Base-by-base conservation (phyloP, 1,140 invertebrate species). In the Penaeus japonicus region DNA sequence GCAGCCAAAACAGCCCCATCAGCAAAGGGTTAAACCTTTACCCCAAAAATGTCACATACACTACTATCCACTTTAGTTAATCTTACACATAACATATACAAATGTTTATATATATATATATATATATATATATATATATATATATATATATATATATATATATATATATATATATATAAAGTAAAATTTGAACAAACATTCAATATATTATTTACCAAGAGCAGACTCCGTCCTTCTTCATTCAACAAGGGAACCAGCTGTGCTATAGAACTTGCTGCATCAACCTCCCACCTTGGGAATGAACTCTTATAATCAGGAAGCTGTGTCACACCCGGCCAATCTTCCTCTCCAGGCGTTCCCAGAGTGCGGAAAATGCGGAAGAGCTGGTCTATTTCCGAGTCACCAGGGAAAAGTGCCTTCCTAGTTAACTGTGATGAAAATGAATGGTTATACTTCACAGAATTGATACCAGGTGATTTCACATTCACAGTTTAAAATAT, bases 351-450 rank as follows among this genome's bases (percentile, higher is more conserved):
- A 1, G 98, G 98, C 30, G 98, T 99, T 77, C 97, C 97, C 73
- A 98, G 93, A 75, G 96, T 96, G 90, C 96, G 94, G 93, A 99
- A 99, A 92, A 99, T 97, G 91, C 96, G 95, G 93, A 98, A 99
- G 7, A 99, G 92, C 92, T 99, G 97, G 93, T 99, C 97, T 91
- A 99, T 99, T 93, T 99, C 98, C n/a, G 97, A 98, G 92, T 99
- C 98, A 18, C 98, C 98, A 35, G 97, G 96, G 93, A 99, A 99
- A 24, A 99, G 92, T 35, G 97, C 95, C 90, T 95, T 94, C 90
- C 95, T 95, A 47, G 95, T 96, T 17, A 96, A 94, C 96, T 97
- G 91, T 89, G 93, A 24, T 55, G 32, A 47, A 18, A 62, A 30
- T 80, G 78, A 80, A 80, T n/a, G n/a, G 53, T 24, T 39, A 4